Conservation (phyloP, 2,797 vertebrate species). For the Oreochromis mossambicus region DNA sequence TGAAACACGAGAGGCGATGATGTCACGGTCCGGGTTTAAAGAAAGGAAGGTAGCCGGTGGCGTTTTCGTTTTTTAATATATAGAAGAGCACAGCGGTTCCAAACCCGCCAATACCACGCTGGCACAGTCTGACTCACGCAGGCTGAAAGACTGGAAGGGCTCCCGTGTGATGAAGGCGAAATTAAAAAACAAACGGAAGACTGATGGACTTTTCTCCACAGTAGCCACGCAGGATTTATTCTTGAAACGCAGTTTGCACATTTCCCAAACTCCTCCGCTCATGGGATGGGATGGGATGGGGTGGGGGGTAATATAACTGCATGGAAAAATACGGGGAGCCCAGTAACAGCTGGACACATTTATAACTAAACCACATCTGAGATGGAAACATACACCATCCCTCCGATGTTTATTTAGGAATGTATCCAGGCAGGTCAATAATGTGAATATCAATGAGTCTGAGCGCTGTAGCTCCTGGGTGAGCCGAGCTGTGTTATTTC, state of each 20-base stretch:
- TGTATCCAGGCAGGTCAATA: conserved; percentile 7
- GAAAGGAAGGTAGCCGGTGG: conserved; percentile 50
- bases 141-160: background rate
- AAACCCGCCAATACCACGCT: background rate
- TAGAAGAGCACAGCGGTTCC: background rate
- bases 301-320: background rate
- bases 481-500: conserved; percentile 9
- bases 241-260: background rate
- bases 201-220: background rate
- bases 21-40: conserved; percentile 76
- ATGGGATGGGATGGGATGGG: background rate
- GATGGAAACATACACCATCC: background rate
- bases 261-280: background rate
- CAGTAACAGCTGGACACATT: background rate
- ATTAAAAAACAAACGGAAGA: background rate
- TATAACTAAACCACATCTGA: background rate
- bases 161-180: background rate
- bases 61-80: background rate
- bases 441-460: background rate
- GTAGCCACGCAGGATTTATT: background rate
- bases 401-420: conserved; percentile 5
- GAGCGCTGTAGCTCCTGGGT: background rate
- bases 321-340: background rate
- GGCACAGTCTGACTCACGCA: background rate
- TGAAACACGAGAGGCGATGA: conserved; percentile 80